A percentile compares a stretch with the other conserved stretches of the same genome.
These are phyloP conservation scores for Aurelia sp. DNA, from an alignment of 30 jellyfish, hydroid and myxozoan species.

Conservation along the genomic window DNA sequence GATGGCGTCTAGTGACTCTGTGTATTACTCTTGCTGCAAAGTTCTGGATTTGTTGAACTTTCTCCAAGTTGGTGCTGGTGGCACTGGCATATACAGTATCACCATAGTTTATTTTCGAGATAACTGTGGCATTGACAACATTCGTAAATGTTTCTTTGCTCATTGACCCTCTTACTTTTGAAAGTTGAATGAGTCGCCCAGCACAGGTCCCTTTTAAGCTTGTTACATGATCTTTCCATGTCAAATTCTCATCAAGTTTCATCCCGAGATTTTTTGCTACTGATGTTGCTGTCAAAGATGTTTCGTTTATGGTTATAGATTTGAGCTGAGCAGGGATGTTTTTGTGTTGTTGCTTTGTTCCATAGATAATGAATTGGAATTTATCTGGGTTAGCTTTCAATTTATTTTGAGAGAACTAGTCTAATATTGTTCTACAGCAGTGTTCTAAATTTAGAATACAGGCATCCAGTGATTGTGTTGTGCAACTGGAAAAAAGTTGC, in stretches of 20 bases:
- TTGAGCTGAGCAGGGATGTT: slow-evolving; percentile 6
- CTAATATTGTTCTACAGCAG: background rate
- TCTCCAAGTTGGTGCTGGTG: slow-evolving; percentile 28
- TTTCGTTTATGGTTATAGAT: slow-evolving; percentile 8
- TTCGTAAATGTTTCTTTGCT: slow-evolving; percentile 3
- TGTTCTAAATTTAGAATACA: background rate
- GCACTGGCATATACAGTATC: slow-evolving; percentile 20
- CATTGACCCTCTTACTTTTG: background rate
- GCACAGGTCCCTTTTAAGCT: background rate
- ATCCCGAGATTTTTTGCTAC: background rate
- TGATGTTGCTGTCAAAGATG: slow-evolving; percentile 12
- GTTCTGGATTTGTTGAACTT: slow-evolving; percentile 28
- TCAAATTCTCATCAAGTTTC: slow-evolving; percentile 4
- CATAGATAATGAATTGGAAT: slow-evolving; percentile 7
- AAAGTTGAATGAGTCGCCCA: slow-evolving; percentile 7
- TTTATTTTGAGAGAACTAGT: no score
- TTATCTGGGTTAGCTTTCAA: background rate
- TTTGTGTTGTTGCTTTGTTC: no score
- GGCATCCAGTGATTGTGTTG: background rate
- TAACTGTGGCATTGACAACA: slow-evolving; percentile 15
- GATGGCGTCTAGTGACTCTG: slow-evolving; percentile 22
- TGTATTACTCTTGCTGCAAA: slow-evolving; percentile 25
- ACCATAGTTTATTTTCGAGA: background rate
- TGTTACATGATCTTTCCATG: slow-evolving; percentile 20
- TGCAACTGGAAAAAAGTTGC: background rate